Evolutionary conservation across 2,797 vertebrate species (phyloP).

Genomic region (Sarcophilus harrisii): DNA sequence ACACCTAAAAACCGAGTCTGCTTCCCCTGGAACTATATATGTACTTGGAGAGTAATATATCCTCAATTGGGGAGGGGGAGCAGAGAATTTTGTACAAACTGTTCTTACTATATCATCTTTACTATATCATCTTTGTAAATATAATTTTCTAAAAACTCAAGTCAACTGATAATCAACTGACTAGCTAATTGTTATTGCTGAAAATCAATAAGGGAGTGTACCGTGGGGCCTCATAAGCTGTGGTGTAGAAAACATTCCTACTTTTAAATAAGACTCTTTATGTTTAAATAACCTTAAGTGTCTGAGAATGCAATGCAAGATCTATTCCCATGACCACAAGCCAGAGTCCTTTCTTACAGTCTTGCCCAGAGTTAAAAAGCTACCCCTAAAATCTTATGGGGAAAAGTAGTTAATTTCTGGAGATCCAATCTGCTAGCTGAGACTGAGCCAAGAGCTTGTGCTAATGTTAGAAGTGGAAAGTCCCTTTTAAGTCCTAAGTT

Average conservation of each 20-base stretch:
- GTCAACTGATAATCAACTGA: background rate
- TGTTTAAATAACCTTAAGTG: slow-evolving; percentile 57
- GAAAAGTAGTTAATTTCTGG: background rate
- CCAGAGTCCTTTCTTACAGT: slow-evolving; percentile 30
- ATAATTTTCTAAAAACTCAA: background rate
- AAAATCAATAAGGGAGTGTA: background rate
- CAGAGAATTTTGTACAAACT: background rate
- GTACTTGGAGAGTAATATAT: no score
- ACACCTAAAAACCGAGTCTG: background rate
- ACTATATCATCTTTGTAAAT: background rate
- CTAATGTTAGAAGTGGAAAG: background rate
- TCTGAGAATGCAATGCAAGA: slow-evolving; percentile 49
- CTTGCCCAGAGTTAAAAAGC: no score
- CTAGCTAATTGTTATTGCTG: background rate
- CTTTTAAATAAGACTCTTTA: background rate
- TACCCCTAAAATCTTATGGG: background rate
- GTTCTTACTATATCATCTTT: background rate
- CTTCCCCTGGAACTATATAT: no score
- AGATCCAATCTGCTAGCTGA: background rate
- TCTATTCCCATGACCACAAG: slow-evolving; percentile 50
- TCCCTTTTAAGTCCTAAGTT: background rate
- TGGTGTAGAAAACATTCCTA: background rate
- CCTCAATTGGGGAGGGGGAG: background rate
- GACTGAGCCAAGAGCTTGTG: background rate
- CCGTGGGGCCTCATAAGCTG: background rate